Evolutionary conservation across 2,113 vertebrate species (phyloP).

Genomic region (Forbesichthys papilliferus): DNA sequence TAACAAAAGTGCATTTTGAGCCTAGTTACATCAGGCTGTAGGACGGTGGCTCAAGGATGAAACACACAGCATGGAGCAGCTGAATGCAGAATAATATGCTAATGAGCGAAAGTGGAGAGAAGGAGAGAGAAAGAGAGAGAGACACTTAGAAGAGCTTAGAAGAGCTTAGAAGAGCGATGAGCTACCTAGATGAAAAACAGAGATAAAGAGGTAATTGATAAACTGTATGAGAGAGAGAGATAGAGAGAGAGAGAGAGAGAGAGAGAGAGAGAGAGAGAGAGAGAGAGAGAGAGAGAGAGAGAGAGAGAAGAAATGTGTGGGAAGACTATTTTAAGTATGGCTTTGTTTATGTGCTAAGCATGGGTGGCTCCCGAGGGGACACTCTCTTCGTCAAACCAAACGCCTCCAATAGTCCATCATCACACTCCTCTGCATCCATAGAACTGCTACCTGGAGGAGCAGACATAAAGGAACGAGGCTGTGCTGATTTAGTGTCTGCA

Average conservation of each 20-base stretch:
- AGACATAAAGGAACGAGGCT: constrained; percentile 56
- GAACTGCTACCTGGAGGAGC: constrained; percentile 52
- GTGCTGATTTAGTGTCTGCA: constrained; percentile 51
- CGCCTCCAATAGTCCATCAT: constrained; percentile 51
- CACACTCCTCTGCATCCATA: constrained; percentile 50
- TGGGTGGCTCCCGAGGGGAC: constrained; percentile 60
- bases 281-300: constrained; percentile 12
- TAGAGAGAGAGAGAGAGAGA: background rate
- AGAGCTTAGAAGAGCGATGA: constrained; percentile 30
- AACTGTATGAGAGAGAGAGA: constrained; percentile 1
- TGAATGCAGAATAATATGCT: constrained; percentile 42
- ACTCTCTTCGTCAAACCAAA: constrained; percentile 57
- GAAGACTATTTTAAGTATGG: constrained; percentile 61
- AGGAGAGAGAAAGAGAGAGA: constrained; percentile 15
- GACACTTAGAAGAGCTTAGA: background rate
- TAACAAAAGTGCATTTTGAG: too few species aligned
- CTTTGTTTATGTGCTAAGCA: constrained; percentile 59
- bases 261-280: constrained; percentile 4
- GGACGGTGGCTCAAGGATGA: constrained; percentile 36
- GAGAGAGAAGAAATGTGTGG: constrained; percentile 32
- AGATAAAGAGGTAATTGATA: constrained; percentile 38
- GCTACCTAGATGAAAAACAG: constrained; percentile 20
- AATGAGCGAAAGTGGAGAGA: constrained; percentile 43
- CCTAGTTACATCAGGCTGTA: constrained; percentile 15
- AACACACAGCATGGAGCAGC: constrained; percentile 47